These are phyloP conservation scores for Myrmecophaga tridactyla DNA, from an alignment of 2,113 vertebrate genomes.

Conservation along the genomic window DNA sequence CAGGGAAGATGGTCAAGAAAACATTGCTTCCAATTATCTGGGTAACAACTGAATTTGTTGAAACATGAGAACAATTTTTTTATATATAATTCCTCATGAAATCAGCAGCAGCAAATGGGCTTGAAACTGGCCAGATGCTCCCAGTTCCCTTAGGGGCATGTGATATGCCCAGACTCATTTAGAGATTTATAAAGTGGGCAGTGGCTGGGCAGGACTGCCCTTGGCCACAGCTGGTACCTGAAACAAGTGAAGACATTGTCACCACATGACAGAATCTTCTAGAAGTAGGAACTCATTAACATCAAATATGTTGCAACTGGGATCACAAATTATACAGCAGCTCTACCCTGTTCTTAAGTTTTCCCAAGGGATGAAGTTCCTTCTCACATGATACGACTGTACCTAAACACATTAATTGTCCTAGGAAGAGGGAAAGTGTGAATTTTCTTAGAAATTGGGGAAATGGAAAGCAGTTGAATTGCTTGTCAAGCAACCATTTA, in stretches of 20 bases:
- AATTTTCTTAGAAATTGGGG: background rate
- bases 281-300: background rate
- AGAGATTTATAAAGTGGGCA: background rate
- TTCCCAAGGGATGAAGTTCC: background rate
- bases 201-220: background rate
- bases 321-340: too few species aligned
- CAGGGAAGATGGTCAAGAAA: background rate
- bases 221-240: background rate
- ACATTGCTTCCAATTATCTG: background rate
- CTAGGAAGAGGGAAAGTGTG: background rate
- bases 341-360: background rate
- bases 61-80: background rate
- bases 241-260: background rate
- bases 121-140: background rate
- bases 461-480: background rate
- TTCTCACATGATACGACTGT: background rate
- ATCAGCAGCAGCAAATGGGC: background rate
- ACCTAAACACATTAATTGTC: background rate
- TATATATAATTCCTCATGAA: background rate
- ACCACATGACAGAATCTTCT: background rate
- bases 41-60: background rate
- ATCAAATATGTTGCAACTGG: too few species aligned
- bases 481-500: background rate
- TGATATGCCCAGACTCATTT: background rate
- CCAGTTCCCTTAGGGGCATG: background rate